These are phyloP conservation scores for Thermophis baileyi DNA, from an alignment of 2,113 vertebrate species.

Conservation along the genomic window DNA sequence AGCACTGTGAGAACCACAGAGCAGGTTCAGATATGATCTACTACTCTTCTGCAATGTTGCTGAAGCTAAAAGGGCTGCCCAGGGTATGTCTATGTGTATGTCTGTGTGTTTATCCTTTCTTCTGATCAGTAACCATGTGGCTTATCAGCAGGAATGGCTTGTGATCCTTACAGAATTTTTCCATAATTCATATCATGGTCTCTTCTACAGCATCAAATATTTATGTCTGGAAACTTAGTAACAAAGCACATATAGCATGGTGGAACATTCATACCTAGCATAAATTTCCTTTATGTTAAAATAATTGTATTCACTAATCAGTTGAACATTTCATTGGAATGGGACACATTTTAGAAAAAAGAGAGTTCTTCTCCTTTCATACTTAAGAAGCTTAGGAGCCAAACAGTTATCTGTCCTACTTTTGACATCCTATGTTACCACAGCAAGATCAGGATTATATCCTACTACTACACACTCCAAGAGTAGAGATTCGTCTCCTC, in stretches of 20 bases:
- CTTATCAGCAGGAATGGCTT: background rate
- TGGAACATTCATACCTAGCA: conserved; percentile 36
- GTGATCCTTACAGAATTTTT: conserved; percentile 38
- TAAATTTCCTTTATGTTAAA: conserved; percentile 51
- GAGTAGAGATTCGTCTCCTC: background rate
- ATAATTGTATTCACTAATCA: conserved; percentile 15
- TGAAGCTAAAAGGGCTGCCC: background rate
- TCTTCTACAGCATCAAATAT: conserved; percentile 60
- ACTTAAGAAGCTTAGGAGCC: background rate
- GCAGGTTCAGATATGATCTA: background rate
- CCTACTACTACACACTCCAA: background rate
- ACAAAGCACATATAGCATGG: conserved; percentile 37
- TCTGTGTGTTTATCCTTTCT: background rate
- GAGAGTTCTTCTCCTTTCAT: no score
- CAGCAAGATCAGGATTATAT: no score
- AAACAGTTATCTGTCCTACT: background rate
- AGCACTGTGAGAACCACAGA: background rate
- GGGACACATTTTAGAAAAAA: background rate
- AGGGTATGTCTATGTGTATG: background rate
- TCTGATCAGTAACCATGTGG: fast-evolving
- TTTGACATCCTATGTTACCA: background rate
- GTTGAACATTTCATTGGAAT: background rate
- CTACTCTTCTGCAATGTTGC: background rate
- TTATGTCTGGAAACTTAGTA: conserved; percentile 55
- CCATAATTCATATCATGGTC: conserved; percentile 63